Base-by-base conservation (phyloP, 1,140 invertebrate genomes). In the Drosophila bocki region DNA sequence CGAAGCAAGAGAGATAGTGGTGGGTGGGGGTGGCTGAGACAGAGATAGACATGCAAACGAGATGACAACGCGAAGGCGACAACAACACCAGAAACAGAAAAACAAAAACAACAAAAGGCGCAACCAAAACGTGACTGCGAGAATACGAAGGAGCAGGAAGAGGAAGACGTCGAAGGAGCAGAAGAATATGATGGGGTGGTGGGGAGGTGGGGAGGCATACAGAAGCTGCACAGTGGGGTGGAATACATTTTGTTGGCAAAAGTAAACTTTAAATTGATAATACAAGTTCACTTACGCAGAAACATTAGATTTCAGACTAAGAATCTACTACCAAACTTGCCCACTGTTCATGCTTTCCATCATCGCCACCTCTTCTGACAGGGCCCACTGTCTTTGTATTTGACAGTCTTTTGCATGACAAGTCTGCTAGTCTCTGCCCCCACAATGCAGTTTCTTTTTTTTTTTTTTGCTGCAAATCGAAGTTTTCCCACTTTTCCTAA, bases 21-120 rank as follows among this genome's bases (percentile, higher is more conserved):
- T n/a, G 29, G 47, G n/a, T 22, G 35, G 37, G 19, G 29, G 47
- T 22, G 50, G 47, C 26, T 63, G 42, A 59, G 59, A 76, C 39
- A 60, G 53, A 35, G 33, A 78, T 57, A 63, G 74, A 86, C 79
- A 87, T 78, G 79, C 83, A 87, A 87, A 87, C 83, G 76, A 82
- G 79, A 87, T 87, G 83, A 87, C 80, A 80, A 88, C 71, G 84
- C 80, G 87, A 74, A 88, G 84, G 76, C 75, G 81, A 72, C 69
- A 85, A 70, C 78, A 81, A 64, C 79, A 75, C 42, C 54, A 19
- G 33, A 42, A 57, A 44, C 35, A 17, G 12, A 80, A 39, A 42
- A 77, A 63, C 42, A 67, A 56, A 32, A 75, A 54, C 61, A 76
- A 68, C 58, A 44, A 70, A 65, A 75, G 68, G 58, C 50, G 51